Evolutionary conservation across 1,140 invertebrate species (phyloP).

Genomic region (Chironomus tepperi): DNA sequence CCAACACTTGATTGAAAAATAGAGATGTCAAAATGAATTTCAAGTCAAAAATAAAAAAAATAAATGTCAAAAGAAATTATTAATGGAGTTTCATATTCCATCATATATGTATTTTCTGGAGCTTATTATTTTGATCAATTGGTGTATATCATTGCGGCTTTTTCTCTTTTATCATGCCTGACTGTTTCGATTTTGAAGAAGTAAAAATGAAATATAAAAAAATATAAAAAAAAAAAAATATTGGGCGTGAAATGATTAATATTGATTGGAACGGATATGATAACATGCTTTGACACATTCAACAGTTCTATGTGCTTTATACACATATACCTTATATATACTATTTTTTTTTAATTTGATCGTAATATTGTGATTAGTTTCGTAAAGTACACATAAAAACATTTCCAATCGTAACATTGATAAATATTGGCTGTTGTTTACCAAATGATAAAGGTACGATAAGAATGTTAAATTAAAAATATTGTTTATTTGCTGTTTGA

Average conservation of each 20-base stretch:
- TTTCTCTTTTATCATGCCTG: background rate
- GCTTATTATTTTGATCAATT: conserved; percentile 21
- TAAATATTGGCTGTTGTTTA: conserved; percentile 14
- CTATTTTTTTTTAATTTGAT: conserved; percentile 16
- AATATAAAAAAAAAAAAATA: too few relatives aligned
- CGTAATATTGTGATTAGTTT: conserved; percentile 18
- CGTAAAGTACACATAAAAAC: conserved; percentile 13
- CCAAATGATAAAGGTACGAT: background rate
- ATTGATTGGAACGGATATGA: conserved; percentile 24
- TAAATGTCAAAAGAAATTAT: conserved; percentile 22
- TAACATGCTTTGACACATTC: conserved; percentile 19
- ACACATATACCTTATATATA: background rate
- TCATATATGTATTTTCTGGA: background rate
- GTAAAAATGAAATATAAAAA: background rate
- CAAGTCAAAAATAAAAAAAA: conserved; percentile 1
- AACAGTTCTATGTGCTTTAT: conserved; percentile 8
- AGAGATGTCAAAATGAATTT: conserved; percentile 23
- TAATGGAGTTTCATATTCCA: conserved; percentile 14
- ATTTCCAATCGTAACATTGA: conserved; percentile 12
- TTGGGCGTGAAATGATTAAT: conserved; percentile 5
- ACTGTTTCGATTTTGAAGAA: background rate
- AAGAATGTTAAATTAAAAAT: conserved; percentile 9
- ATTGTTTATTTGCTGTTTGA: background rate
- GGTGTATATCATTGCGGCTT: background rate
- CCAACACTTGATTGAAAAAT: conserved; percentile 19